phyloP scores from a whole-genome alignment of 2,888 invertebrate genomes.

The Tipula confusa region DNA sequence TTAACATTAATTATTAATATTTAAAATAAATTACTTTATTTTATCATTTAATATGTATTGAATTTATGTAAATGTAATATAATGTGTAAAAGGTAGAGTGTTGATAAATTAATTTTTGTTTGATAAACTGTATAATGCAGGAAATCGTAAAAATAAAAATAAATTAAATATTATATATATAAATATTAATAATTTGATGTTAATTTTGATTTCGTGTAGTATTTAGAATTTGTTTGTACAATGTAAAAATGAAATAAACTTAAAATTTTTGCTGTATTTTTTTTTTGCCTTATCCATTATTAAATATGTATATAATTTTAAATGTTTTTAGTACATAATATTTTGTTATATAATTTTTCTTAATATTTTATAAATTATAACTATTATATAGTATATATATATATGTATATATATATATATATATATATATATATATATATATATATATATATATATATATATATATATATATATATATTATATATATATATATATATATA shows the following conservation, averaged over 20 bases:
- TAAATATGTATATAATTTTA: neutral
- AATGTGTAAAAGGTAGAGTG: neutral
- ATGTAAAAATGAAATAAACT: neutral
- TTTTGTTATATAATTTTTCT: neutral
- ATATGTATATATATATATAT: too few species aligned
- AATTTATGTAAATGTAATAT: neutral
- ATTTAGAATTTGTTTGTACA: neutral
- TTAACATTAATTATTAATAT: neutral
- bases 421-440: too few species aligned
- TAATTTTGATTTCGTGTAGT: neutral
- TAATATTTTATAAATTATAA: neutral
- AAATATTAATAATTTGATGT: neutral
- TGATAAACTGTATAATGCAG: neutral
- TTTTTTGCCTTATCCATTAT: neutral
- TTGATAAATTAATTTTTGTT: neutral
- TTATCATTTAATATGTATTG: neutral
- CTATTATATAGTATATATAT: too few species aligned
- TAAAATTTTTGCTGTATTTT: neutral
- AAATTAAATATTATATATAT: neutral
- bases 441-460: too few species aligned
- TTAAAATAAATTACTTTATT: neutral
- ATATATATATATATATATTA: too few species aligned
- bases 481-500: too few species aligned
- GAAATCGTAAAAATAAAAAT: neutral
- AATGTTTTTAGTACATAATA: neutral